Conservation (phyloP, 2,113 vertebrate species). For the Parus major region DNA sequence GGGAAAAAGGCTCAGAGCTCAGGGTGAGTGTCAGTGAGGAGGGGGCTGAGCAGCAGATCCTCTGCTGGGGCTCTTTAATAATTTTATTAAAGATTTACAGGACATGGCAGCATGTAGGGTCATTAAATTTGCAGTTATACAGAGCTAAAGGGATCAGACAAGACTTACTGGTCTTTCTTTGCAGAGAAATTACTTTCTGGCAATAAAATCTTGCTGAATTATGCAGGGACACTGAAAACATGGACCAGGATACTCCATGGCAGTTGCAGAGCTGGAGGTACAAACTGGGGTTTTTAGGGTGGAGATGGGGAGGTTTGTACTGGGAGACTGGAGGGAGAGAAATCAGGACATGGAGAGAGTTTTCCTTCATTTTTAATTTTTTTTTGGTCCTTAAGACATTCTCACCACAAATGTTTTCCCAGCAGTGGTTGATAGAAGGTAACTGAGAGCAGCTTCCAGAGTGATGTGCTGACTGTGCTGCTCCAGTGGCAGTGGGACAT, state of each 20-base stretch:
- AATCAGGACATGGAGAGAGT: not conserved
- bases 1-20: not conserved
- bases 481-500: not conserved
- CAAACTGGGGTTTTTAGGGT: not conserved
- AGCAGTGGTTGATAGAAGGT: not conserved
- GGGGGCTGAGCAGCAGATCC: not conserved
- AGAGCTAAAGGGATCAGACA: not conserved
- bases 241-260: not conserved
- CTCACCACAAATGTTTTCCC: not conserved
- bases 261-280: not conserved
- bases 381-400: not conserved
- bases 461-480: not conserved
- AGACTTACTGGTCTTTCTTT: not conserved
- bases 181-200: not conserved
- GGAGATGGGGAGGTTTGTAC: not conserved
- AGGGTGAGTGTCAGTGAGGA: not conserved
- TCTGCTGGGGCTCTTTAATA: not conserved
- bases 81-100: not conserved
- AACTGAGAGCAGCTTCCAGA: not conserved
- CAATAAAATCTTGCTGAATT: not conserved
- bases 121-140: conserved; percentile 14
- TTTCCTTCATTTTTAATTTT: not conserved
- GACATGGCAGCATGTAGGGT: not conserved
- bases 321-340: not conserved
- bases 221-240: not conserved